phyloP scores from a whole-genome alignment of 2,113 vertebrate species.

The Narcine bancroftii region DNA sequence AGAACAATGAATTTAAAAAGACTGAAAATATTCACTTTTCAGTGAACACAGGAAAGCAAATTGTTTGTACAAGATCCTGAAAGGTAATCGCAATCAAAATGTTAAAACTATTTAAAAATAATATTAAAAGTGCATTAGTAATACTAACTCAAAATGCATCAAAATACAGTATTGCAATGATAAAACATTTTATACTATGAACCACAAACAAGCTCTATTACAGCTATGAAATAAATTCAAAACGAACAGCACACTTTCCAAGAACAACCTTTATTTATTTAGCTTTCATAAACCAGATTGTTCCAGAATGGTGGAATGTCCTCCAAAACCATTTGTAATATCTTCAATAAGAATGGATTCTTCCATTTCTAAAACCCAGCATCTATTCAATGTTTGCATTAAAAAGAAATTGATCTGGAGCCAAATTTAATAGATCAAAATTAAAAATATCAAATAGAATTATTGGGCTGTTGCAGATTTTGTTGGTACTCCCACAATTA shows the following conservation, averaged over 20 bases:
- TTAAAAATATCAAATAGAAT: background rate
- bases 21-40: background rate
- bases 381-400: no score
- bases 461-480: background rate
- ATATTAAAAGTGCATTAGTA: no score
- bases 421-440: background rate
- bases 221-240: background rate
- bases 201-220: background rate
- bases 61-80: background rate
- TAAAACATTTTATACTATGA: background rate
- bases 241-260: background rate
- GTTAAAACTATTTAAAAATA: no score
- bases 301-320: background rate
- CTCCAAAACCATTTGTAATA: background rate
- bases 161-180: background rate
- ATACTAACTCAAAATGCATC: no score
- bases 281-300: background rate
- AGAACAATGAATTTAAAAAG: background rate
- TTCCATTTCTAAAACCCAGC: background rate
- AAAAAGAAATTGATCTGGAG: background rate
- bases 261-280: background rate
- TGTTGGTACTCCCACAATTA: background rate
- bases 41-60: background rate
- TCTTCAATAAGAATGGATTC: background rate
- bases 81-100: no score